A percentile compares a stretch with the other conserved stretches of the same genome.
These are phyloP conservation scores for Chelon labrosus DNA, from an alignment of 2,797 vertebrate genomes.

Conservation along the genomic window DNA sequence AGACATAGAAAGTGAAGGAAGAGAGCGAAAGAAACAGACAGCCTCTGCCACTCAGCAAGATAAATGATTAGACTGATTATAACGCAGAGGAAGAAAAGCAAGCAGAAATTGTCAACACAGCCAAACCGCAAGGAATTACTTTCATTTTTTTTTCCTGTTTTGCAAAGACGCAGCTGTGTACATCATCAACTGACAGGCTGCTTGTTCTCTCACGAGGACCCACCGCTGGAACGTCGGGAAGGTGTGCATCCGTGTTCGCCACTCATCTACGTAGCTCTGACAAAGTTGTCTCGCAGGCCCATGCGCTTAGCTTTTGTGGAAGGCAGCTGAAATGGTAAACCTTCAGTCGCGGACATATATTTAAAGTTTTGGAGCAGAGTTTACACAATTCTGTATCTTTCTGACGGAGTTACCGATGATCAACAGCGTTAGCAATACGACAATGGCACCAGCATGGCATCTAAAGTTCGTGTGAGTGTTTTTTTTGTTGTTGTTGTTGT, in stretches of 20 bases:
- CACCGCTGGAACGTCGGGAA: conserved; percentile 38
- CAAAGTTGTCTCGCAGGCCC: conserved; percentile 25
- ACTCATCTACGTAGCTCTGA: conserved; percentile 36
- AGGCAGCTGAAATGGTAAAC: conserved; percentile 9
- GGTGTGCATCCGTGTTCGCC: conserved; percentile 34
- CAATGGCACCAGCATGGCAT: conserved; percentile 57
- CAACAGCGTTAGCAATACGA: conserved; percentile 53
- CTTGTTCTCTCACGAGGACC: conserved; percentile 40
- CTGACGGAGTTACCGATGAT: conserved; percentile 43
- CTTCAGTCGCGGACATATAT: background rate
- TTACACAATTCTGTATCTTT: conserved; percentile 27
- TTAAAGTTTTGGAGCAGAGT: conserved; percentile 32
- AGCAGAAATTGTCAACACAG: conserved; percentile 43
- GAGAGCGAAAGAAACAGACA: conserved; percentile 19
- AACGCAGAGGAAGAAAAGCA: conserved; percentile 14
- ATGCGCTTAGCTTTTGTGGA: conserved; percentile 22
- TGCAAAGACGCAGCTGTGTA: conserved; percentile 41
- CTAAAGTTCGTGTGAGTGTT: conserved; percentile 48
- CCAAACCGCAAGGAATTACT: conserved; percentile 50
- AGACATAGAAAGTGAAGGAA: conserved; percentile 12
- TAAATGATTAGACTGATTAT: conserved; percentile 25
- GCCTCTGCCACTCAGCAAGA: background rate
- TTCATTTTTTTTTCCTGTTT: conserved; percentile 42
- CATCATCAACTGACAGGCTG: conserved; percentile 38
- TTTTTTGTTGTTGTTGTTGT: conserved; percentile 15